phyloP scores from a whole-genome alignment of 2,797 vertebrate species.

The Epinephelus awoara region DNA sequence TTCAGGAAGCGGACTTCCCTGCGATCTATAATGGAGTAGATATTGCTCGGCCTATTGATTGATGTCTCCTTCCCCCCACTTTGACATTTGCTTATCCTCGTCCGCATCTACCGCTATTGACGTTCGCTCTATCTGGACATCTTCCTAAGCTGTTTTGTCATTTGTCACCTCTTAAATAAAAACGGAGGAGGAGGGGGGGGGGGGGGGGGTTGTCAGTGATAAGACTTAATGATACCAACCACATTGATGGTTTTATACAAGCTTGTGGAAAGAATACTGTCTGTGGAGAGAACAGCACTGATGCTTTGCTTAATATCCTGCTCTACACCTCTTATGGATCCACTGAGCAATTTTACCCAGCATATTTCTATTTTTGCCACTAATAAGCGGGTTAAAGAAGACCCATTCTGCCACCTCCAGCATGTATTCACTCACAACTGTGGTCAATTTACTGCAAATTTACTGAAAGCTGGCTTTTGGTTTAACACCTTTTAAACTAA shows the following conservation, averaged over 20 bases:
- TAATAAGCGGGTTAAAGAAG: slow-evolving; percentile 55
- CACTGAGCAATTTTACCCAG: slow-evolving; percentile 54
- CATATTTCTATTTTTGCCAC: slow-evolving; percentile 57
- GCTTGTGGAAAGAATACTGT: slow-evolving; percentile 29
- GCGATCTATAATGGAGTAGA: slow-evolving; percentile 74
- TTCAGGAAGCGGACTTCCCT: slow-evolving; percentile 49
- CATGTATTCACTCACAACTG: slow-evolving; percentile 67
- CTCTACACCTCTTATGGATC: slow-evolving; percentile 58
- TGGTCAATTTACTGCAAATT: slow-evolving; percentile 72
- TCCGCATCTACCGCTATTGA: slow-evolving; percentile 82
- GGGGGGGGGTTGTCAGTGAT: slow-evolving; percentile 62
- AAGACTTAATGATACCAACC: slow-evolving; percentile 75
- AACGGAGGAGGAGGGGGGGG: slow-evolving; percentile 46
- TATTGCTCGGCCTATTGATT: slow-evolving; percentile 79
- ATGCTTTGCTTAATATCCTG: slow-evolving; percentile 54
- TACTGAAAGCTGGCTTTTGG: slow-evolving; percentile 68
- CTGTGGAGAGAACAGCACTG: slow-evolving; percentile 9
- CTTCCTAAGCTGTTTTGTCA: slow-evolving; percentile 85
- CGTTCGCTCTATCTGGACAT: slow-evolving; percentile 80
- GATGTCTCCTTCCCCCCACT: slow-evolving; percentile 76
- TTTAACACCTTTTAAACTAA: slow-evolving; percentile 81
- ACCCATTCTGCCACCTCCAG: slow-evolving; percentile 47
- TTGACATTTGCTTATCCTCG: slow-evolving; percentile 86
- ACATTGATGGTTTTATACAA: slow-evolving; percentile 60
- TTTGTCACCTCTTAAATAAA: slow-evolving; percentile 85